Conservation (phyloP, 2,113 vertebrate genomes). For the Chitala chitala region DNA sequence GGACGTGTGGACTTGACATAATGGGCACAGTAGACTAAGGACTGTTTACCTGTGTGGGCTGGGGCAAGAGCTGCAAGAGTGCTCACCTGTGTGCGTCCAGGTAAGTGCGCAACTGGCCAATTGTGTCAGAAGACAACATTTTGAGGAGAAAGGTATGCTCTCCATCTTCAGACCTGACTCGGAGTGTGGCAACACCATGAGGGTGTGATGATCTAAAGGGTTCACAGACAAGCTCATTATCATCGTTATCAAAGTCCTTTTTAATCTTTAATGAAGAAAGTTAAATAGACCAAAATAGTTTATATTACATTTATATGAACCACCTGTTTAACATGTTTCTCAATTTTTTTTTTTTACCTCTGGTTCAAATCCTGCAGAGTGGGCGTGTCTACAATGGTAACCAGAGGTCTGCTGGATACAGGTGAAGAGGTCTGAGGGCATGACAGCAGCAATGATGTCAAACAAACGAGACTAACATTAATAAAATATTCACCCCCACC, state of each 20-base stretch:
- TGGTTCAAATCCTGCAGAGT: slow-evolving; percentile 33
- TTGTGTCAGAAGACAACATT: slow-evolving; percentile 71
- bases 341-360: no score
- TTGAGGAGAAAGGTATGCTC: slow-evolving; percentile 62
- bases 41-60: not conserved
- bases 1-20: no score
- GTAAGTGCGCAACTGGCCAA: slow-evolving; percentile 68
- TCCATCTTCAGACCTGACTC: slow-evolving; percentile 77
- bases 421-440: slow-evolving; percentile 56
- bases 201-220: not conserved
- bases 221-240: no score
- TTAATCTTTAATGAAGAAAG: no score
- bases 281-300: no score
- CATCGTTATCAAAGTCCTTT: no score
- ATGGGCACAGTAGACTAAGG: no score
- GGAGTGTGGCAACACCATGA: slow-evolving; percentile 55
- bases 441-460: no score
- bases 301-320: no score
- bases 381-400: slow-evolving; percentile 64
- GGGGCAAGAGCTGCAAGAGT: not conserved
- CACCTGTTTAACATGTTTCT: no score
- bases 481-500: no score
- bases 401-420: slow-evolving; percentile 34
- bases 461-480: no score
- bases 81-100: slow-evolving; percentile 70